Percentiles rank a stretch among this genome's conserved stretches.
Conservation (phyloP, 2,113 vertebrate species). For the Perca fluviatilis region DNA sequence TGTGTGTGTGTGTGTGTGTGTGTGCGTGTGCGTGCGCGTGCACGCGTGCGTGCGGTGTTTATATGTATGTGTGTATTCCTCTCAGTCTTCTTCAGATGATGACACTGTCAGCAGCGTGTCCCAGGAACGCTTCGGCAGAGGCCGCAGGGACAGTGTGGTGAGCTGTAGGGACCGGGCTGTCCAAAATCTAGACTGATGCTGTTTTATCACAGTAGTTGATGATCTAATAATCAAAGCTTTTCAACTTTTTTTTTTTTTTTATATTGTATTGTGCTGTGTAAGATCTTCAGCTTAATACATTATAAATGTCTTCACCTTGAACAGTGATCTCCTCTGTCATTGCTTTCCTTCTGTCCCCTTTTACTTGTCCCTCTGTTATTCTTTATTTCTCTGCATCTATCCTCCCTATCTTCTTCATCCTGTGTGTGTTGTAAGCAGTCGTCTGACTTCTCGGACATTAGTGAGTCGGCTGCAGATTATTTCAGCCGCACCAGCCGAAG, state of each 20-base stretch:
- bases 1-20: conserved; percentile 16
- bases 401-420: conserved; percentile 15
- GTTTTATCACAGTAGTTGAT: conserved; percentile 12
- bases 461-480: conserved; percentile 95
- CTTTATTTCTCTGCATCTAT: conserved; percentile 31
- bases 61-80: conserved; percentile 50
- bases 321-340: neutral
- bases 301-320: neutral
- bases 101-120: conserved; percentile 86
- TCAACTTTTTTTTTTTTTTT: neutral
- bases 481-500: conserved; percentile 93
- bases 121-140: conserved; percentile 81
- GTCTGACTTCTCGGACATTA: conserved; percentile 90
- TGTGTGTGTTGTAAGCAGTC: conserved; percentile 75
- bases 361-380: neutral
- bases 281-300: neutral
- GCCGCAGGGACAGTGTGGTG: conserved; percentile 90
- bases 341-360: conserved; percentile 23
- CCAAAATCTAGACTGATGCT: neutral
- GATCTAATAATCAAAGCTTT: neutral
- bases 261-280: neutral
- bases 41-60: conserved; percentile 10
- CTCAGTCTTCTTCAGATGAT: conserved; percentile 87
- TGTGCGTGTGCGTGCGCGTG: neutral
- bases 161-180: conserved; percentile 71